Evolutionary conservation across 1,140 invertebrate genomes (phyloP).

Genomic region (Temnothorax longispinosus): DNA sequence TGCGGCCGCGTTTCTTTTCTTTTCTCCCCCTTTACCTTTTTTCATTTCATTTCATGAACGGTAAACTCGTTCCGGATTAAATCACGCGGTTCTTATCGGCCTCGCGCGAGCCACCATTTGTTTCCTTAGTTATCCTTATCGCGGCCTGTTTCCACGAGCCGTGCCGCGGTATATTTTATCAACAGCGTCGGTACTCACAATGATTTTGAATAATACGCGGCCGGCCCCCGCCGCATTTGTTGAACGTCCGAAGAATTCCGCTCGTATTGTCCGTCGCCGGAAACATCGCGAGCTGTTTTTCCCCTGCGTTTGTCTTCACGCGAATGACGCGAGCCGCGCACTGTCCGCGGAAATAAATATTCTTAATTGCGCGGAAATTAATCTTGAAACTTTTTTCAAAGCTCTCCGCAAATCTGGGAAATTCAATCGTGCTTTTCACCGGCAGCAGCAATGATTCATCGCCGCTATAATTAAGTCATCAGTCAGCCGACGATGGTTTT

Average conservation of each 20-base stretch:
- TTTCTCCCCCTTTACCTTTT: not conserved
- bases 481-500: conserved; percentile 10
- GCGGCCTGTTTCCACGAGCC: conserved; percentile 60
- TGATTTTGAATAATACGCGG: conserved; percentile 73
- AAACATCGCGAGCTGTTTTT: conserved; percentile 68
- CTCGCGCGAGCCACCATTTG: conserved; percentile 39
- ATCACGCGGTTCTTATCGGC: conserved; percentile 54
- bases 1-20: conserved; percentile 37
- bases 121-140: conserved; percentile 58
- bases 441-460: conserved; percentile 7
- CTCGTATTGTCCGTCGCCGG: conserved; percentile 76
- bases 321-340: conserved; percentile 15
- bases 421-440: conserved; percentile 1
- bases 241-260: conserved; percentile 79
- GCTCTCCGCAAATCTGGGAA: not conserved
- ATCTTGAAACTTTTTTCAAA: not conserved
- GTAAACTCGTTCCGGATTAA: conserved; percentile 58
- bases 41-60: conserved; percentile 54
- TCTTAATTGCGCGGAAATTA: conserved; percentile 60
- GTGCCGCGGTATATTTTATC: conserved; percentile 67
- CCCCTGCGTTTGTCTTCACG: conserved; percentile 47
- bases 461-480: conserved; percentile 10
- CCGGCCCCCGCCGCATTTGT: conserved; percentile 73
- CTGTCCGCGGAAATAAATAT: conserved; percentile 48
- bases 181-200: conserved; percentile 72